Percentiles rank a stretch among this genome's conserved stretches.
These are phyloP conservation scores for Anastatus disparis DNA, from an alignment of 1,140 invertebrate genomes.

Conservation along the genomic window DNA sequence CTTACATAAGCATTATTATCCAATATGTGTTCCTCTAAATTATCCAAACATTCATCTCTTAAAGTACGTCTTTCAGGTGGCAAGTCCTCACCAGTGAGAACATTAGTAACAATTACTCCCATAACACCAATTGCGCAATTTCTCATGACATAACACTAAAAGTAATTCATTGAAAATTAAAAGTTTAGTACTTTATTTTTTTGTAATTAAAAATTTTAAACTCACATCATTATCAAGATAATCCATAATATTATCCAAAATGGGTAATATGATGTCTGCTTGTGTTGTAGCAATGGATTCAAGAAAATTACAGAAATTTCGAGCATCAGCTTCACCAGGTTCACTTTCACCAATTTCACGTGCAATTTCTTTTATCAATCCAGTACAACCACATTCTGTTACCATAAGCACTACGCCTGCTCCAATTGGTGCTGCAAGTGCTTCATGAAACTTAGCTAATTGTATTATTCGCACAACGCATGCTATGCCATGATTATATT, in stretches of 20 bases:
- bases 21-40: conserved; percentile 82
- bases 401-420: conserved; percentile 75
- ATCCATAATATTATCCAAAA: conserved; percentile 68
- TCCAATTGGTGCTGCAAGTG: conserved; percentile 75
- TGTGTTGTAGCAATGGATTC: conserved; percentile 74
- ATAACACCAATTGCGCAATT: conserved; percentile 84
- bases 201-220: conserved; percentile 45
- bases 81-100: conserved; percentile 77
- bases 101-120: conserved; percentile 77
- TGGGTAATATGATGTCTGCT: conserved; percentile 74
- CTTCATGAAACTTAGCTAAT: conserved; percentile 80
- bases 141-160: conserved; percentile 80
- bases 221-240: conserved; percentile 71
- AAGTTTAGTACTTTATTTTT: conserved; percentile 23
- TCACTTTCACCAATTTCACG: conserved; percentile 76
- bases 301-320: conserved; percentile 76
- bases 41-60: conserved; percentile 78
- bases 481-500: conserved; percentile 80
- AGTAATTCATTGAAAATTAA: conserved; percentile 33
- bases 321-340: conserved; percentile 70
- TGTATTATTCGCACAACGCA: conserved; percentile 77
- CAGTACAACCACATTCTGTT: conserved; percentile 71
- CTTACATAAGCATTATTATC: conserved; percentile 86
- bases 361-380: conserved; percentile 77
- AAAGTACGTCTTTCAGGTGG: conserved; percentile 72